A percentile compares a stretch with the other conserved stretches of the same genome.
Conservation (phyloP, 2,797 vertebrate species). For the Muraenolepis orangiensis region DNA sequence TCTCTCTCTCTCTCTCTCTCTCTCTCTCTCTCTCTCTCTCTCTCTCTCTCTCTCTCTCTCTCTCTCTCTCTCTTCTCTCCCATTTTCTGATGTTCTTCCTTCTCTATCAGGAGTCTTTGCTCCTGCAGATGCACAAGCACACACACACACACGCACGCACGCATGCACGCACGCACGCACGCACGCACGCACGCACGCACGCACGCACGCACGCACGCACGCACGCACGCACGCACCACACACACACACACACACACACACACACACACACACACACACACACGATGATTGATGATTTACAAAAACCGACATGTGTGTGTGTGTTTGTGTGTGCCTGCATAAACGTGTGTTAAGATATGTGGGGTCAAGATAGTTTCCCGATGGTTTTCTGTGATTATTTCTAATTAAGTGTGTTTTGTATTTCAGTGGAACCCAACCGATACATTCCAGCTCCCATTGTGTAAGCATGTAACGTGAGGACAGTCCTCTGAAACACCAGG, state of each 20-base stretch:
- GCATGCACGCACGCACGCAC: conserved; percentile 6
- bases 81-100: conserved; percentile 2
- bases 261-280: conserved; percentile 35
- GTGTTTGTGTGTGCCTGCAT: conserved; percentile 6
- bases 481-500: conserved; percentile 45
- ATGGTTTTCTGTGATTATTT: conserved; percentile 5
- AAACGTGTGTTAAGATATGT: not conserved
- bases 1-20: not conserved
- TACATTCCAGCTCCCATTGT: conserved; percentile 34
- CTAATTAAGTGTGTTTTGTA: conserved; percentile 47
- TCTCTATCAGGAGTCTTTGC: conserved; percentile 36
- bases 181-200: conserved; percentile 9
- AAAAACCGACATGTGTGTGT: not conserved
- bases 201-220: conserved; percentile 2
- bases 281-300: not conserved
- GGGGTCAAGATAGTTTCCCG: not conserved
- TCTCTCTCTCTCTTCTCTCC: not conserved
- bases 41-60: conserved; percentile 34
- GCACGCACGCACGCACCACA: conserved; percentile 4
- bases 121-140: conserved; percentile 46
- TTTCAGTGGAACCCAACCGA: conserved; percentile 40
- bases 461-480: conserved; percentile 31
- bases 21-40: conserved; percentile 54
- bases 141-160: conserved; percentile 29
- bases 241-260: conserved; percentile 32